phyloP scores from a whole-genome alignment of 2,113 vertebrate genomes.

The Holacanthus passer region DNA sequence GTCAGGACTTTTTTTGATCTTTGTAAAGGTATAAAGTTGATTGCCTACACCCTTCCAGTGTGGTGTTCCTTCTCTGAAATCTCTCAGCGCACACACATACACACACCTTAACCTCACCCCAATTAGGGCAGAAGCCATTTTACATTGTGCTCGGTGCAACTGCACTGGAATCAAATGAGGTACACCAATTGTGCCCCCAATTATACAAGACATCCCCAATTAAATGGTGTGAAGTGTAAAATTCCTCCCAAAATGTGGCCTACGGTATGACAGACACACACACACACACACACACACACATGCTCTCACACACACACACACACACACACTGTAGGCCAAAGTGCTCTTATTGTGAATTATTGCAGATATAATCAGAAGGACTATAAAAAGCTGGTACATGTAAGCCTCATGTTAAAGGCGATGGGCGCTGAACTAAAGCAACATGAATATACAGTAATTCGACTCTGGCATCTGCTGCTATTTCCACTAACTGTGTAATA shows the following conservation, averaged over 20 bases:
- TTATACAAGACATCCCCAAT: slow-evolving; percentile 36
- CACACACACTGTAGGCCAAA: not conserved
- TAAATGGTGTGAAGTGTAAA: slow-evolving; percentile 24
- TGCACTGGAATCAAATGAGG: slow-evolving; percentile 21
- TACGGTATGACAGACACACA: not conserved
- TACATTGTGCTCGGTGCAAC: not conserved
- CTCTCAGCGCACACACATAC: not conserved
- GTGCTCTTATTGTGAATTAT: not conserved
- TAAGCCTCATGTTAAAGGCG: not conserved
- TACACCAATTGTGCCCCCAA: slow-evolving; percentile 19
- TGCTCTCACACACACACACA: not conserved
- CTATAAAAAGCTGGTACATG: not conserved
- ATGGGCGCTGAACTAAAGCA: not conserved
- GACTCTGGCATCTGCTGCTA: not conserved
- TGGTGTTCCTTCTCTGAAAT: slow-evolving; percentile 17
- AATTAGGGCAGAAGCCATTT: slow-evolving; percentile 41
- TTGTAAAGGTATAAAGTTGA: slow-evolving; percentile 45
- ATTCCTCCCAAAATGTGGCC: not conserved
- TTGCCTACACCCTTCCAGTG: slow-evolving; percentile 24
- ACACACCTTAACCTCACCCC: slow-evolving; percentile 30
- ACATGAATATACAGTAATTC: not conserved
- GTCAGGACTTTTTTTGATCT: slow-evolving; percentile 63
- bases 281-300: not conserved
- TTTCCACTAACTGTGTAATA: slow-evolving; percentile 5
- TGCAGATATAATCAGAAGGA: not conserved